Conservation (phyloP, 1,140 invertebrate species). For the Drosophila tristis region DNA sequence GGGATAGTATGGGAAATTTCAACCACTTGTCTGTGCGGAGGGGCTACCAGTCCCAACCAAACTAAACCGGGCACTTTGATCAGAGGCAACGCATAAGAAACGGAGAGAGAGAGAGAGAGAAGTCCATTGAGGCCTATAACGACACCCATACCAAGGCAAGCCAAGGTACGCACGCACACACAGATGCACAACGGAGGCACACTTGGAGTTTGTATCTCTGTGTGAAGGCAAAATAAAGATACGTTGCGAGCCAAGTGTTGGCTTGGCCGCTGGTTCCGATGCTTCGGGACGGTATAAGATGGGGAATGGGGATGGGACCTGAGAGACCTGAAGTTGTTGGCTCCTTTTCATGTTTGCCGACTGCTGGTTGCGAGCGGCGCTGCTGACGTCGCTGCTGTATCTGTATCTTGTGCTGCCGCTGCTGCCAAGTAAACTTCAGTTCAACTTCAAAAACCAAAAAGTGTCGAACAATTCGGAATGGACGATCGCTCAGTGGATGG, state of each 20-base stretch:
- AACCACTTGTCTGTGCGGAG: constrained; percentile 59
- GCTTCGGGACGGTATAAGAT: constrained; percentile 5
- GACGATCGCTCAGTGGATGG: too few species aligned
- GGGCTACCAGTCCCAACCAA: constrained; percentile 43
- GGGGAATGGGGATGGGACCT: constrained; percentile 25
- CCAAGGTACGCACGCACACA: constrained; percentile 25
- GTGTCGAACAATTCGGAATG: constrained; percentile 64
- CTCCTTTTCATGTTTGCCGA: constrained; percentile 75
- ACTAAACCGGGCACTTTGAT: constrained; percentile 69
- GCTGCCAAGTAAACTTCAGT: constrained; percentile 73
- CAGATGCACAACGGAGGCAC: constrained; percentile 42
- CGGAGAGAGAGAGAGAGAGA: constrained; percentile 47
- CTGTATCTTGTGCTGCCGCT: constrained; percentile 36
- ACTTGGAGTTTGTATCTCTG: constrained; percentile 36
- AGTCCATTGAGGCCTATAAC: constrained; percentile 80
- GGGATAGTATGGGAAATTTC: constrained; percentile 63
- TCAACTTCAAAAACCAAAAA: constrained; percentile 77
- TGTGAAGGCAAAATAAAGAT: constrained; percentile 78
- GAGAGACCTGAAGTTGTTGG: constrained; percentile 71
- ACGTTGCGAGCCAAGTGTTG: constrained; percentile 73
- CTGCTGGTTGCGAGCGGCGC: constrained; percentile 48
- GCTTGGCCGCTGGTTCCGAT: constrained; percentile 51
- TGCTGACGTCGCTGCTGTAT: constrained; percentile 54
- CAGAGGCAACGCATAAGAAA: constrained; percentile 46
- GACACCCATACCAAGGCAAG: constrained; percentile 49